Base-by-base conservation (phyloP, 2,888 invertebrate species). In the Ennomos erosarius region DNA sequence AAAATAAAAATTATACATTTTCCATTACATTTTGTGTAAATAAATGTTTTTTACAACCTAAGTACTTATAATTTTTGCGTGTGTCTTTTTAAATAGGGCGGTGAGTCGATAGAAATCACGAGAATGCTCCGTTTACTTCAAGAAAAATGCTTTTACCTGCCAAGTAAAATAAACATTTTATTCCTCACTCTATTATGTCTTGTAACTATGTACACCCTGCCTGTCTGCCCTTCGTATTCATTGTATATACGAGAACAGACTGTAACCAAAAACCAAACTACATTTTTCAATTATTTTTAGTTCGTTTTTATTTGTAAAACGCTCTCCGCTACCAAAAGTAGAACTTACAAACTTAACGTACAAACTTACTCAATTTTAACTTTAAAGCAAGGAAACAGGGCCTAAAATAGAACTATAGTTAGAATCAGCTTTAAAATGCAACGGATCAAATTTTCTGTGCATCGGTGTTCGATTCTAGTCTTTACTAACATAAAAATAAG, bases 251-350 rank as follows among this genome's bases (percentile, higher is more conserved):
- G 38, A 40, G 44, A 62, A 45, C 67, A 53, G 71, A 71, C 54
- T 62, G 73, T 72, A 71, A 75, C 74, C 73, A 76, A 79, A 75
- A 72, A 70, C 74, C 64, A 58, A 69, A 55, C 57, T 52, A 61
- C 67, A 63, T 71, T 72, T 71, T 64, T 69, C 62, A 67, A 26
- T 42, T 75, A 72, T 71, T 71, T 67, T 63, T 60, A 51, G 64
- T 67, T 46, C 43, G 44, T 62, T 67, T 65, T 55, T 57, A 49
- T 58, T 63, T 36, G 26, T 36, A 13, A 43, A 40, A 13, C 26
- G 13, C 43, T 26, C 10, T 13, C 12, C 10, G 13, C 38, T n/a
- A 26, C 26, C 13, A 11, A 11, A 43, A 26, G 3, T 8, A n/a
- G 8, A 33, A 34, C n/a, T n/a, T n/a, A n/a, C n/a, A n/a, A n/a